A percentile compares a stretch with the other conserved stretches of the same genome.
phyloP scores from a whole-genome alignment of 2,888 invertebrate species.

The Ferdinandea cuprea region DNA sequence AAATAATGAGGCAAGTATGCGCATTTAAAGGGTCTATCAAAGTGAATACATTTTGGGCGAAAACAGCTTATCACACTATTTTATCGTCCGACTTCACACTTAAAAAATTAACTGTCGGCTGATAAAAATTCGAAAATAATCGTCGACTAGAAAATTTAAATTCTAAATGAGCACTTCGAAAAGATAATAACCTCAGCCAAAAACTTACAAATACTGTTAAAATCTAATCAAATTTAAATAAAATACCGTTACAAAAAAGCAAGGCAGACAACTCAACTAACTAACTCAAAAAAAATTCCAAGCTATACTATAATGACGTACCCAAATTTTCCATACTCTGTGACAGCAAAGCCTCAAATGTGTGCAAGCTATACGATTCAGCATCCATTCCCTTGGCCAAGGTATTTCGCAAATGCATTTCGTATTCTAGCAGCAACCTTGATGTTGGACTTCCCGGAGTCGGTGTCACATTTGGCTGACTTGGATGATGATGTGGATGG shows the following conservation, averaged over 20 bases:
- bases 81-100: too few relatives aligned
- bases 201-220: too few relatives aligned
- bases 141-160: too few relatives aligned
- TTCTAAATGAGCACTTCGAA: too few relatives aligned
- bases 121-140: too few relatives aligned
- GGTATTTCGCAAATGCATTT: slow-evolving; percentile 96
- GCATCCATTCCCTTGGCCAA: slow-evolving; percentile 97
- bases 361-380: slow-evolving; percentile 96
- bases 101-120: too few relatives aligned
- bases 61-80: too few relatives aligned
- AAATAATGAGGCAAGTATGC: too few relatives aligned
- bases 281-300: slow-evolving; percentile 1
- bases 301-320: slow-evolving; percentile 80
- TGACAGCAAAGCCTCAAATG: slow-evolving; percentile 95
- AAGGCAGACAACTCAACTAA: not conserved
- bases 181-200: too few relatives aligned
- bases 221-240: too few relatives aligned
- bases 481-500: slow-evolving; percentile 87
- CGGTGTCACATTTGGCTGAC: slow-evolving; percentile 88
- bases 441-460: slow-evolving; percentile 93
- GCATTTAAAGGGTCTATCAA: too few relatives aligned
- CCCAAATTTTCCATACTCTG: slow-evolving; percentile 98
- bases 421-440: slow-evolving; percentile 93
- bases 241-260: not conserved
- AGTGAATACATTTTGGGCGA: too few relatives aligned